Percentiles rank a stretch among this genome's conserved stretches.
These are phyloP conservation scores for Tillus elongatus DNA, from an alignment of 2,888 invertebrate genomes.

Conservation along the genomic window DNA sequence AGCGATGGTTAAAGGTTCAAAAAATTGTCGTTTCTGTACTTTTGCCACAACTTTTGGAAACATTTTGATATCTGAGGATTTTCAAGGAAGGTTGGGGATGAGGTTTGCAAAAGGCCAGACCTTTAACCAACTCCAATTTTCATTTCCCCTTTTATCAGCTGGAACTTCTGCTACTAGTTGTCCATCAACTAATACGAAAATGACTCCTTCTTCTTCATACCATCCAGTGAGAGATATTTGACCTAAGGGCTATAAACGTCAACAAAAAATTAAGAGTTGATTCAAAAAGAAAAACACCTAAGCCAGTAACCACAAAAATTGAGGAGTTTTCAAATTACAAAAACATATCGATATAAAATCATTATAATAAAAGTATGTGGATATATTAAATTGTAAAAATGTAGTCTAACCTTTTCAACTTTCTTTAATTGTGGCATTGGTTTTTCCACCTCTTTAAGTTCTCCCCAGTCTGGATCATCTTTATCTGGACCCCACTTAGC, in stretches of 20 bases:
- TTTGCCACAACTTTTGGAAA: no score
- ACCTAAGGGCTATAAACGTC: conserved; percentile 46
- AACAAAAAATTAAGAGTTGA: no score
- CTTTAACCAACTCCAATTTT: conserved; percentile 62
- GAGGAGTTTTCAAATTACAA: no score
- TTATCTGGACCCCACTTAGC: conserved; percentile 89
- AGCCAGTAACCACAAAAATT: not conserved
- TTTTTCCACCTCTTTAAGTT: conserved; percentile 84
- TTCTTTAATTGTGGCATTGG: conserved; percentile 81
- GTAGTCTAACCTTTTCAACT: conserved; percentile 94
- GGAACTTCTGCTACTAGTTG: conserved; percentile 55
- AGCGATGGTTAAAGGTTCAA: no score
- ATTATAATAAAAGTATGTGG: no score
- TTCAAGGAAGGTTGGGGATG: no score
- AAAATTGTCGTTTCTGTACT: no score
- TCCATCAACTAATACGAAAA: conserved; percentile 55
- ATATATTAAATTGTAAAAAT: no score
- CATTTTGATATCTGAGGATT: no score
- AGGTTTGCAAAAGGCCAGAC: conserved; percentile 50
- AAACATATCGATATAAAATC: no score
- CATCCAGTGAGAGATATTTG: conserved; percentile 34
- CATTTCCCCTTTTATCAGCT: conserved; percentile 52
- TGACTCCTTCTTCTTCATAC: conserved; percentile 46
- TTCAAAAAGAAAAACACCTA: conserved; percentile 16
- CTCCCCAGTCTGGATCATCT: conserved; percentile 86